phyloP scores from a whole-genome alignment of 37 sponge, comb jelly and placozoan genomes.

The Bolinopsis microptera region DNA sequence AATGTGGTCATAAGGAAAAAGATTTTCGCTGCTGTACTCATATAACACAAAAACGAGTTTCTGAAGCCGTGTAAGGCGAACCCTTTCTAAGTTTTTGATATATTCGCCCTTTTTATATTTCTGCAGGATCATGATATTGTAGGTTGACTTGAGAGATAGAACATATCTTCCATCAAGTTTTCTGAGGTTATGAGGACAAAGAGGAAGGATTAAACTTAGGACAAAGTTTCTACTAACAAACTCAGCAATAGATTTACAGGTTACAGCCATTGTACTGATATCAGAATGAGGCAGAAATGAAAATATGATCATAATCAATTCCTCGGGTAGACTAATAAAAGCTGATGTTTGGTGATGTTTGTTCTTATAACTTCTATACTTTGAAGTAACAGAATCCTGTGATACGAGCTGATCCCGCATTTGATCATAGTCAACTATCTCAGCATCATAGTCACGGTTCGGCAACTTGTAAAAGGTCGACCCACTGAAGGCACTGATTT shows the following conservation, averaged over 20 bases:
- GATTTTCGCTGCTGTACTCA: background rate
- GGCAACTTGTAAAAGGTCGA: too few species aligned
- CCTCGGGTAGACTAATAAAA: background rate
- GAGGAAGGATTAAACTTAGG: background rate
- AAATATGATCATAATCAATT: background rate
- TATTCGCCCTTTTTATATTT: background rate
- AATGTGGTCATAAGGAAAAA: background rate
- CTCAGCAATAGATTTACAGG: background rate
- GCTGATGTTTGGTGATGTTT: background rate
- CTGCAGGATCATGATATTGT: background rate
- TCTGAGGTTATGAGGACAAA: background rate
- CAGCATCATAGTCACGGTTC: too few species aligned
- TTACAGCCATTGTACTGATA: background rate
- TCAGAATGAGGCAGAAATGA: background rate
- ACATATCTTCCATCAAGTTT: background rate
- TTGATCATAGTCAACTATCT: too few species aligned
- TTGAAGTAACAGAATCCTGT: too few species aligned
- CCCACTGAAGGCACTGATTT: too few species aligned
- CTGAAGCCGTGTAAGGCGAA: background rate
- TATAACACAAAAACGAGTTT: background rate
- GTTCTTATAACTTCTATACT: too few species aligned
- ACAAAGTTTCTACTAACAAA: background rate
- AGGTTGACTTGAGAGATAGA: background rate
- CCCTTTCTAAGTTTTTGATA: background rate
- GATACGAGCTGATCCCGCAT: too few species aligned